Conservation (phyloP, 1,140 invertebrate genomes). For the Hycleus phaleratus region DNA sequence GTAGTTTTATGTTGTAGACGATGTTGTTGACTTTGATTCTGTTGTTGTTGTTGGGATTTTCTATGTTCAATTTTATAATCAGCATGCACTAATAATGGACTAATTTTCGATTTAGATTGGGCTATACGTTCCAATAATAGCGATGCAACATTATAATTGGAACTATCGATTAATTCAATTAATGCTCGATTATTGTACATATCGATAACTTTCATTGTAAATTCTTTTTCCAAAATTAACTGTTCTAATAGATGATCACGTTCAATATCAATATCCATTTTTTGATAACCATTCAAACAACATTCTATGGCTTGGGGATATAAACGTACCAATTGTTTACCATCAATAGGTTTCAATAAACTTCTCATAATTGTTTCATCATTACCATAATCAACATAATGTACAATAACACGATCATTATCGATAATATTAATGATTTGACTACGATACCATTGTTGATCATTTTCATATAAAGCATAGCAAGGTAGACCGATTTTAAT, state of each 20-base stretch:
- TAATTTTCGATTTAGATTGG: slow-evolving; percentile 28
- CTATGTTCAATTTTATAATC: slow-evolving; percentile 34
- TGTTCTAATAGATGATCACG: slow-evolving; percentile 42
- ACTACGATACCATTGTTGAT: slow-evolving; percentile 65
- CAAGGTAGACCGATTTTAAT: slow-evolving; percentile 56
- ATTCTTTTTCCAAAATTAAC: slow-evolving; percentile 42
- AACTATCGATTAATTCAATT: slow-evolving; percentile 46
- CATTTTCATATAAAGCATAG: slow-evolving; percentile 62
- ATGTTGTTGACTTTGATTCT: background rate
- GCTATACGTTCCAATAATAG: slow-evolving; percentile 36
- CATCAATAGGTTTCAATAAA: slow-evolving; percentile 53
- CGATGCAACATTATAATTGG: slow-evolving; percentile 33
- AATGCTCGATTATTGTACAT: slow-evolving; percentile 42
- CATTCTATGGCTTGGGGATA: slow-evolving; percentile 71
- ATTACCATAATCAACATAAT: slow-evolving; percentile 76
- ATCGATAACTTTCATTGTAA: slow-evolving; percentile 50
- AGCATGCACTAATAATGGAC: slow-evolving; percentile 34
- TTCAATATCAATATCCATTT: slow-evolving; percentile 35
- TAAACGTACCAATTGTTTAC: slow-evolving; percentile 53
- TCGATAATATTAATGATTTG: slow-evolving; percentile 46
- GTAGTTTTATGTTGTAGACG: too few species aligned
- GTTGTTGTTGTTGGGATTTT: slow-evolving; percentile 9
- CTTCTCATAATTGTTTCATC: slow-evolving; percentile 54
- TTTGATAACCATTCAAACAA: slow-evolving; percentile 50
- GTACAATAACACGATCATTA: slow-evolving; percentile 46